A percentile compares a stretch with the other conserved stretches of the same genome.
Evolutionary conservation across 2,888 invertebrate species (phyloP).

Genomic region (Asteroscopus sphinx): DNA sequence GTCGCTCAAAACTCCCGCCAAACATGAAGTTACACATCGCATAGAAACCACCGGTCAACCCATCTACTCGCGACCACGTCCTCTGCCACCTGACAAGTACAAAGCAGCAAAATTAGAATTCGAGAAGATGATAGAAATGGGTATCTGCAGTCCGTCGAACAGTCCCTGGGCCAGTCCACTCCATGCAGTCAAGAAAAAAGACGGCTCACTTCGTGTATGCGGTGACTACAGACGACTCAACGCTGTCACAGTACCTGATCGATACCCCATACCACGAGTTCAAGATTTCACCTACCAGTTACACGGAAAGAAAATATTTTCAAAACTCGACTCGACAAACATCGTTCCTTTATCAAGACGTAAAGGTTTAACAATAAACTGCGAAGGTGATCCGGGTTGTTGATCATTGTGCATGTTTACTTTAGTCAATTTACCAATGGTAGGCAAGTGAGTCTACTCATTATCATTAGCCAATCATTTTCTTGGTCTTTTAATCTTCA

Average conservation of each 20-base stretch:
- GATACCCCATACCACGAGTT: slow-evolving; percentile 5
- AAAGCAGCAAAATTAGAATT: not conserved
- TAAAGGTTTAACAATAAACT: no score
- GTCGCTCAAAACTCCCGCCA: no score
- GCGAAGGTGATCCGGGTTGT: no score
- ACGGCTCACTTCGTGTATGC: slow-evolving; percentile 33
- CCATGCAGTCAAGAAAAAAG: slow-evolving; percentile 52
- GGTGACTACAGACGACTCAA: slow-evolving; percentile 11
- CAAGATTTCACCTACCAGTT: slow-evolving; percentile 3
- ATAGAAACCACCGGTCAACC: not conserved
- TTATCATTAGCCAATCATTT: no score
- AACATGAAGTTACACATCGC: no score
- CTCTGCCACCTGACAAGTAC: slow-evolving; percentile 1
- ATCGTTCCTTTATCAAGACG: no score
- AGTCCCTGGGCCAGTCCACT: slow-evolving; percentile 53
- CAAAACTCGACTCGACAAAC: slow-evolving; percentile 3
- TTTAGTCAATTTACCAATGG: no score
- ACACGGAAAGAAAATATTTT: slow-evolving; percentile 1
- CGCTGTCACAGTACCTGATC: not conserved
- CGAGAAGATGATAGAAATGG: slow-evolving; percentile 25
- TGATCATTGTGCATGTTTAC: no score
- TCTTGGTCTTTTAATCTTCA: no score
- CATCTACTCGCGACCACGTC: slow-evolving; percentile 1
- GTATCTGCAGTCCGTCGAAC: slow-evolving; percentile 37
- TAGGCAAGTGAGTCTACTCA: no score